Evolutionary conservation across 2,113 vertebrate species (phyloP).

Genomic region (Pipa parva): DNA sequence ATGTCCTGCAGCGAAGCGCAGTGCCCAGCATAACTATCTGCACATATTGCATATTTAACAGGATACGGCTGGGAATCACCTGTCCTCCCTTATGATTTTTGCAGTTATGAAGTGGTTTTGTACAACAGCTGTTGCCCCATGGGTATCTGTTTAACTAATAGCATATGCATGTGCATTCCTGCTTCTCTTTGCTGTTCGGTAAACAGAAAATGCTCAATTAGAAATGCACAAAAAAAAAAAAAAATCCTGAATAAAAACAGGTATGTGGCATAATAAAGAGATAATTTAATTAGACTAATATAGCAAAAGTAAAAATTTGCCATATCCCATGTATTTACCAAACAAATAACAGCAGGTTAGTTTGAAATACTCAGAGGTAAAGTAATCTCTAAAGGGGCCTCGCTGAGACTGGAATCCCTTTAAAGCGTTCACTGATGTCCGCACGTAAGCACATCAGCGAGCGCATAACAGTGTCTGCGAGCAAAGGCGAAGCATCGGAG

Average conservation of each 20-base stretch:
- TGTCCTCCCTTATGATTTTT: conserved; percentile 7
- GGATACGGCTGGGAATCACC: conserved; percentile 32
- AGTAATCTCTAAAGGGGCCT: conserved; percentile 2
- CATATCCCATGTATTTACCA: too few relatives aligned
- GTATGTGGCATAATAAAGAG: too few relatives aligned
- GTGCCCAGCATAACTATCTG: conserved; percentile 38
- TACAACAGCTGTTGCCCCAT: conserved; percentile 5
- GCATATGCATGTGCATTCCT: background rate
- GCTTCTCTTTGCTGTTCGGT: background rate
- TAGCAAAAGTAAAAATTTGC: too few relatives aligned
- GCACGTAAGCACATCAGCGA: too few relatives aligned
- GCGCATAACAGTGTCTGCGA: too few relatives aligned
- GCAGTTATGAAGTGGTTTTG: background rate
- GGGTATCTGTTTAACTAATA: conserved; percentile 12
- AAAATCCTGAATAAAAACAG: background rate
- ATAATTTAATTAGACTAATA: too few relatives aligned
- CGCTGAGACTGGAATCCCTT: too few relatives aligned
- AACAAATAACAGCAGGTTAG: too few relatives aligned
- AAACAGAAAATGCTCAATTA: background rate
- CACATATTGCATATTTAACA: conserved; percentile 35
- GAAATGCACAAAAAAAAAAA: background rate
- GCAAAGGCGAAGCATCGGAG: too few relatives aligned
- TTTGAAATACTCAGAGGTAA: background rate
- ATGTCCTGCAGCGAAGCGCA: conserved; percentile 46
- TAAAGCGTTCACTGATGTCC: too few relatives aligned